Evolutionary conservation across 2,797 vertebrate species (phyloP).

Genomic region (Karalla daura): DNA sequence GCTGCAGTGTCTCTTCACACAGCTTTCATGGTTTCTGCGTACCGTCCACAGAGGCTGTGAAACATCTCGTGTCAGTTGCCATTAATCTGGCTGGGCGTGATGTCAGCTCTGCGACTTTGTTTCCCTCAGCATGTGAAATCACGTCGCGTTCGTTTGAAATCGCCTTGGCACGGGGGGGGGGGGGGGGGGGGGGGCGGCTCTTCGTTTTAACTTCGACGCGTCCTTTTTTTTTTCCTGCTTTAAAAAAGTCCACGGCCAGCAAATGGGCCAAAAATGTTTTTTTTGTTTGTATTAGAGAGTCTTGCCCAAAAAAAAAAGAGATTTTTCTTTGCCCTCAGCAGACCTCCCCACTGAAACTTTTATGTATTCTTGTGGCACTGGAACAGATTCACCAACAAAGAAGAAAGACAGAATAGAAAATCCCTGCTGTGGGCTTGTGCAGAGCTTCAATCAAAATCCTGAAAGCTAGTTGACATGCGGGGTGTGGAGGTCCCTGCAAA

Average conservation of each 20-base stretch:
- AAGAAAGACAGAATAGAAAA: slow-evolving; percentile 58
- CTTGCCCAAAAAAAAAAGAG: slow-evolving; percentile 33
- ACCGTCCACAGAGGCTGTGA: slow-evolving; percentile 30
- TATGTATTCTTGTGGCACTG: slow-evolving; percentile 69
- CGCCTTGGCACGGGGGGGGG: too few species aligned
- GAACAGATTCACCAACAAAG: slow-evolving; percentile 66
- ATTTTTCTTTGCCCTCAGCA: slow-evolving; percentile 34
- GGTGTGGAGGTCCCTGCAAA: slow-evolving; percentile 66
- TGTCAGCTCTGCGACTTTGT: slow-evolving; percentile 48
- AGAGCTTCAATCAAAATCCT: slow-evolving; percentile 72
- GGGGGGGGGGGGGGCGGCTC: slow-evolving; percentile 45
- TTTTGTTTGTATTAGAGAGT: slow-evolving; percentile 60
- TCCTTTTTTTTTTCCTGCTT: slow-evolving; percentile 56
- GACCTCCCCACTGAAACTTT: slow-evolving; percentile 57
- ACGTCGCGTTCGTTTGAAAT: slow-evolving; percentile 56
- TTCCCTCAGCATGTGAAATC: slow-evolving; percentile 51
- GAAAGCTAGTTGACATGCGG: slow-evolving; percentile 74
- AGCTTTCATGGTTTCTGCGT: slow-evolving; percentile 32
- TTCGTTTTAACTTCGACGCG: slow-evolving; percentile 64
- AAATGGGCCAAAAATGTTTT: slow-evolving; percentile 49
- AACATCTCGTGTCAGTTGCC: slow-evolving; percentile 52
- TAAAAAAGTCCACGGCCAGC: slow-evolving; percentile 37
- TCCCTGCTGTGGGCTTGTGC: slow-evolving; percentile 62
- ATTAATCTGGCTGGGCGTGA: slow-evolving; percentile 46
- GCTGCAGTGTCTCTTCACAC: slow-evolving; percentile 26